A percentile compares a stretch with the other conserved stretches of the same genome.
phyloP scores from a whole-genome alignment of 1,140 invertebrate species.

The Steinernema feltiae region DNA sequence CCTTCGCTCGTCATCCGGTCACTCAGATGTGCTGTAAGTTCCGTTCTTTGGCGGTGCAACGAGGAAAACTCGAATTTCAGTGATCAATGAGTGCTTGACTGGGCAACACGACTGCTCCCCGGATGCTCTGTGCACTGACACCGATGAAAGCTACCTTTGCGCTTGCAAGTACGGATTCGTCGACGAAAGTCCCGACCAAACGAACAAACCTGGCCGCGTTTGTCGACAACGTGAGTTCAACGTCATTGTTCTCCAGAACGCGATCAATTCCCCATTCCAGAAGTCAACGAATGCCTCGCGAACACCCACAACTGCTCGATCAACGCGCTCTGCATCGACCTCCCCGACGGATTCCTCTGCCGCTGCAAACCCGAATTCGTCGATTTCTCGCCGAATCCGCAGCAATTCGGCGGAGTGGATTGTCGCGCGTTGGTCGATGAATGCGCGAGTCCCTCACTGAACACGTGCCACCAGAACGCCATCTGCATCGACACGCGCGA shows the following conservation, averaged over 20 bases:
- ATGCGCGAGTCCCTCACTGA: slow-evolving; percentile 43
- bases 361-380: slow-evolving; percentile 58
- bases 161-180: slow-evolving; percentile 48
- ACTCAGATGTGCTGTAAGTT: slow-evolving; percentile 54
- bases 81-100: slow-evolving; percentile 50
- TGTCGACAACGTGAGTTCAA: slow-evolving; percentile 35
- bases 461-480: slow-evolving; percentile 53
- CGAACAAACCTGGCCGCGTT: slow-evolving; percentile 46
- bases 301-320: slow-evolving; percentile 53
- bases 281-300: slow-evolving; percentile 49
- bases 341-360: slow-evolving; percentile 57
- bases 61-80: slow-evolving; percentile 33
- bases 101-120: slow-evolving; percentile 51
- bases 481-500: slow-evolving; percentile 50
- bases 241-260: neutral
- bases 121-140: slow-evolving; percentile 52
- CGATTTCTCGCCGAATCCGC: slow-evolving; percentile 55
- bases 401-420: slow-evolving; percentile 43
- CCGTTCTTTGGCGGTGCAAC: too few species aligned
- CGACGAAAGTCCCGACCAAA: slow-evolving; percentile 52
- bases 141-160: slow-evolving; percentile 53
- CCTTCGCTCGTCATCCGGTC: slow-evolving; percentile 50
- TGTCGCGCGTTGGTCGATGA: slow-evolving; percentile 51
- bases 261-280: slow-evolving; percentile 21
- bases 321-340: slow-evolving; percentile 58